Base-by-base conservation (phyloP, 2,113 vertebrate genomes). In the Otis tarda region DNA sequence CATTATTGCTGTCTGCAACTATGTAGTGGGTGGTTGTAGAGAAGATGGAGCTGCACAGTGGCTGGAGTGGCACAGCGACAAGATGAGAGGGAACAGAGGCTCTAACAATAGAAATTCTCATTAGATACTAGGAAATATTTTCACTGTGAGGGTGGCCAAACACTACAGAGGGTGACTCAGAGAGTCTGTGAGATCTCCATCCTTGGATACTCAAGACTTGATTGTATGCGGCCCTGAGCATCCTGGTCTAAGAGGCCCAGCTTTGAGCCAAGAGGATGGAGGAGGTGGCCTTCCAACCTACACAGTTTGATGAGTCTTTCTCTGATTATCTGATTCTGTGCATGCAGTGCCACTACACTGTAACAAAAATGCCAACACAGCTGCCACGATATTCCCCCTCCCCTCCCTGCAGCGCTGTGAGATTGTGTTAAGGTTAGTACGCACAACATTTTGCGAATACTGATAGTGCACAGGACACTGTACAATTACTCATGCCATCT, bases 401-500 rank as follows among this genome's bases (percentile, higher is more conserved):
- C 22, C 21, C 9, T 78, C 2, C 43, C 37, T 67, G 50, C 17
- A 0, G 1, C n/a, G 35, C 59, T 70, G 63, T 65, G 75, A 55
- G 73, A 39, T 22, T 89, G 21, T 57, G 33, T 63, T 70, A 69
- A 87, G 45, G 14, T 59, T 65, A 65, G 22, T 28, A n/a, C 37
- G 53, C 73, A 53, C 7, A 37, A 16, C 14, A 49, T 83, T 91
- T 82, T 65, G 69, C 69, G 45, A 94, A 73, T 61, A 85, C 35
- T 80, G 57, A 24, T 43, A 35, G 47, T n/a, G 41, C 56, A 45
- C 41, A 79, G 78, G 64, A 89, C 21, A 35, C 17, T 25, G 69
- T 39, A 82, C 49, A 86, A 89, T 87, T 49, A 85, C 28, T 89
- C 90, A 75, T 3, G 3, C 69, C 94, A 96, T 96, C 93, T 97